Conservation (phyloP, 2,888 invertebrate species). For the Nudaria mundana region DNA sequence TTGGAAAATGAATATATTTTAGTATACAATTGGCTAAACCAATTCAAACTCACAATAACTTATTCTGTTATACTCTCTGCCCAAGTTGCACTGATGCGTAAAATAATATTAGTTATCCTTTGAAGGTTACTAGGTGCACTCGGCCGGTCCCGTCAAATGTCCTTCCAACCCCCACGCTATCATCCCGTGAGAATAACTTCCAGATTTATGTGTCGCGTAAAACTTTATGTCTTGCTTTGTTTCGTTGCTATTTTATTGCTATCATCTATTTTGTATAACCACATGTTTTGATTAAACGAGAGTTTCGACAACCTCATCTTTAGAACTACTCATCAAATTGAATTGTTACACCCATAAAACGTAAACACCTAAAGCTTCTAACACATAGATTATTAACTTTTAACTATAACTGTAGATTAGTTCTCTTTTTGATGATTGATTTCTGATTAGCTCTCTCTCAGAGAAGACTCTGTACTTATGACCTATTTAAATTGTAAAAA, state of each 20-base stretch:
- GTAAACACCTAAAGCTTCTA: too few species aligned
- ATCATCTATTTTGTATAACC: slow-evolving; percentile 34
- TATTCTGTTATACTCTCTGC: background rate
- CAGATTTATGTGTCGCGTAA: slow-evolving; percentile 75
- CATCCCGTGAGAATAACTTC: slow-evolving; percentile 77
- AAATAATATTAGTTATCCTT: slow-evolving; percentile 24
- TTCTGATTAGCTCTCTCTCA: too few species aligned
- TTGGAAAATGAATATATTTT: background rate
- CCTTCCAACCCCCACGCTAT: slow-evolving; percentile 59
- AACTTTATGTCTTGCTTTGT: slow-evolving; percentile 76
- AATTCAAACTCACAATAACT: background rate
- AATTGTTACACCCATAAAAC: too few species aligned
- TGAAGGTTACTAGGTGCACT: slow-evolving; percentile 26
- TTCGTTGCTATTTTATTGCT: slow-evolving; percentile 52
- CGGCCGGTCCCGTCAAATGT: slow-evolving; percentile 19
- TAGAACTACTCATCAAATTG: too few species aligned
- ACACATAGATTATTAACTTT: too few species aligned
- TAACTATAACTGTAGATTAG: too few species aligned
- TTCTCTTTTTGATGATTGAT: too few species aligned
- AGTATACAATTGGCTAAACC: background rate
- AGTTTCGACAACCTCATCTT: background rate
- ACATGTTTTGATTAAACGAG: slow-evolving; percentile 1
- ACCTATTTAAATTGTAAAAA: too few species aligned
- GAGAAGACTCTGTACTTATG: too few species aligned
- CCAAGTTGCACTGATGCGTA: background rate